Percentiles rank a stretch among this genome's conserved stretches.
phyloP scores from a whole-genome alignment of 2,888 invertebrate genomes.

The Tineola bisselliella region DNA sequence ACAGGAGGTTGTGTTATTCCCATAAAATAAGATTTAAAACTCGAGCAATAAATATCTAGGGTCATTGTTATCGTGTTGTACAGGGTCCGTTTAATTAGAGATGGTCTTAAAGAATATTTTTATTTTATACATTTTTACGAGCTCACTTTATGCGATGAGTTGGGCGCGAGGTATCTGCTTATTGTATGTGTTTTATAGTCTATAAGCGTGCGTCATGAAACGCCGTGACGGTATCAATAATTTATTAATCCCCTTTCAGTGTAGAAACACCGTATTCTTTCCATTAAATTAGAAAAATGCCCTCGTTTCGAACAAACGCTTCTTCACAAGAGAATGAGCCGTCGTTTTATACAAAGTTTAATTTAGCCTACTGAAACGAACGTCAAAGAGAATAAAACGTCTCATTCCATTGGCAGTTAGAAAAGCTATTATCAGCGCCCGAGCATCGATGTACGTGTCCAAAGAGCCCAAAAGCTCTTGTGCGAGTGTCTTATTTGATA shows the following conservation, averaged over 20 bases:
- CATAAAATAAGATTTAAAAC: slow-evolving; percentile 61
- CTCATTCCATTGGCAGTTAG: slow-evolving; percentile 31
- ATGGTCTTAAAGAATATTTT: slow-evolving; percentile 6
- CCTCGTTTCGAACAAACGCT: background rate
- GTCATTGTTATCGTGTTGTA: slow-evolving; percentile 12
- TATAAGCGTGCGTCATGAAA: background rate
- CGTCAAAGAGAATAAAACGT: slow-evolving; percentile 25
- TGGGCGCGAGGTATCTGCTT: background rate
- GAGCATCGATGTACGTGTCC: slow-evolving; percentile 22
- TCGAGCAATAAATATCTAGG: slow-evolving; percentile 27
- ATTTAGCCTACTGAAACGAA: slow-evolving; percentile 28
- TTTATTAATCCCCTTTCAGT: background rate
- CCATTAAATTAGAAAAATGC: background rate
- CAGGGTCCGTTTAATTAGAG: slow-evolving; percentile 13
- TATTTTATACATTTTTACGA: slow-evolving; percentile 5
- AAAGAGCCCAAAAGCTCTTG: slow-evolving; percentile 28
- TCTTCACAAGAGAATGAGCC: background rate
- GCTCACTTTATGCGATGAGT: background rate
- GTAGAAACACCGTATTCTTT: background rate
- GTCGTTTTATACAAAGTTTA: slow-evolving; percentile 26
- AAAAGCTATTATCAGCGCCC: slow-evolving; percentile 32
- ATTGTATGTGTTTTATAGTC: background rate
- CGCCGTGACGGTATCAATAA: background rate
- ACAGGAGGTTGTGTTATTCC: slow-evolving; percentile 29
- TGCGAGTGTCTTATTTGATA: slow-evolving; percentile 33